Percentiles rank a stretch among this genome's conserved stretches.
These are phyloP conservation scores for Brachionus plicatilis DNA, from an alignment of 1,140 invertebrate species.

Conservation along the genomic window DNA sequence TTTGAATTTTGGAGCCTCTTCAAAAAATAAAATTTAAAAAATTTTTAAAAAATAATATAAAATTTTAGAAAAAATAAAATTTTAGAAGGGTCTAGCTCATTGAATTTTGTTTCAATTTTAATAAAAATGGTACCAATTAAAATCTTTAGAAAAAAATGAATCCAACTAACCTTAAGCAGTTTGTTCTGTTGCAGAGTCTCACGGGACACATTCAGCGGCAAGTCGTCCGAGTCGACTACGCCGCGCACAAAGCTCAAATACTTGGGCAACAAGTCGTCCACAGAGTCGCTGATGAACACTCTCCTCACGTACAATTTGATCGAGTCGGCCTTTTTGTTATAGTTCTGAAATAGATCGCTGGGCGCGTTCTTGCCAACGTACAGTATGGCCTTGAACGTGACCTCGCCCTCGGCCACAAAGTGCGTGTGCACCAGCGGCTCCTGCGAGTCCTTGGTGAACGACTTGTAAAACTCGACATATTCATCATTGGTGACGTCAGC, in stretches of 20 bases:
- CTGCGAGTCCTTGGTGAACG: constrained; percentile 80
- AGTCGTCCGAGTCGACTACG: constrained; percentile 94
- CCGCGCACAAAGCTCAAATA: constrained; percentile 90
- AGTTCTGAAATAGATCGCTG: constrained; percentile 76
- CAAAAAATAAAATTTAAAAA: too few relatives aligned
- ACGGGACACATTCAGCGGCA: constrained; percentile 93
- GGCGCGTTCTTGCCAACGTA: constrained; percentile 84
- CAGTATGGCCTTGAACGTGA: constrained; percentile 91
- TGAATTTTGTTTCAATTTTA: too few relatives aligned
- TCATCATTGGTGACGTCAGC: constrained; percentile 76
- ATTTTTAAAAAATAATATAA: too few relatives aligned
- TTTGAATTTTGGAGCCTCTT: too few relatives aligned
- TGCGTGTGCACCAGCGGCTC: constrained; percentile 82
- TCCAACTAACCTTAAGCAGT: too few relatives aligned
- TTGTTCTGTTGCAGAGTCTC: constrained; percentile 96
- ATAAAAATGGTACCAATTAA: too few relatives aligned
- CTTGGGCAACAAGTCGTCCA: constrained; percentile 98
- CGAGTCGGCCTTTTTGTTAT: constrained; percentile 10
- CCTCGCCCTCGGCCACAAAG: constrained; percentile 95
- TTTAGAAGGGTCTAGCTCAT: too few relatives aligned
- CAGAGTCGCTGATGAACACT: constrained; percentile 98
- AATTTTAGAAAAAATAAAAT: too few relatives aligned
- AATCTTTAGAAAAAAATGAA: too few relatives aligned
- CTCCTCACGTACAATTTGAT: constrained; percentile 78
- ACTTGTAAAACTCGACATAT: constrained; percentile 89